Base-by-base conservation (phyloP, 2,113 vertebrate species). In the Aramus guarauna region DNA sequence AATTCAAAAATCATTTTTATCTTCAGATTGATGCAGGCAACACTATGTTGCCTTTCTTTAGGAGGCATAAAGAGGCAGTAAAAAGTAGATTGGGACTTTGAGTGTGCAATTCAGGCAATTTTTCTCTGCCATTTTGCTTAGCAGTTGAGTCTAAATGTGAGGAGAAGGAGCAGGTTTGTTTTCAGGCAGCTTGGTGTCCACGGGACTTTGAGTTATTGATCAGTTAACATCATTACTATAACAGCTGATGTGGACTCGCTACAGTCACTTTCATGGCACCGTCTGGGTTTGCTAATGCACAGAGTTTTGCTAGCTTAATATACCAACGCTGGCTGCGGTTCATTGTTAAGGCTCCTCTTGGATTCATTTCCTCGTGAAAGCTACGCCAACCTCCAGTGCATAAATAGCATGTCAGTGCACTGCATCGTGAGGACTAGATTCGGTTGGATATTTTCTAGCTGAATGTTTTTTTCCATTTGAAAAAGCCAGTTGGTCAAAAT, bases 341-440 rank as follows among this genome's bases (percentile, higher is more conserved):
- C 41, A 9, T 11, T 43, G 47, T 81, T 41, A n/a, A 84, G 68
- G 16, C 8, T 91, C 34, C 29, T 81, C 29, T 73, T 86, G 68
- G 76, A 34, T 77, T 77, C 29, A 32, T 62, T 84, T 62, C 15
- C 26, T 39, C 20, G 30, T 37, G 58, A 75, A 62, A 92, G 52
- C 86, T 18, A 2, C 5, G 11, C 64, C 72, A 86, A 18, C 29
- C 43, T 55, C 47, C 47, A 39, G n/a, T 32, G 45, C 5, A 1
- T 52, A 24, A 73, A 48, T 18, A 58, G n/a, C 4, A 3, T 39
- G 24, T 45, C 47, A 58, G n/a, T 39, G 50, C 63, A 50, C 67
- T 0, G 0, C 59, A 23, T 10, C 3, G 1, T 17, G 48, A 53
- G 69, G 37, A 22, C 59, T 39, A 30, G 41, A 74, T 83, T n/a